These are phyloP conservation scores for Glomeris marginata DNA, from an alignment of 2,888 invertebrate species.

Conservation along the genomic window DNA sequence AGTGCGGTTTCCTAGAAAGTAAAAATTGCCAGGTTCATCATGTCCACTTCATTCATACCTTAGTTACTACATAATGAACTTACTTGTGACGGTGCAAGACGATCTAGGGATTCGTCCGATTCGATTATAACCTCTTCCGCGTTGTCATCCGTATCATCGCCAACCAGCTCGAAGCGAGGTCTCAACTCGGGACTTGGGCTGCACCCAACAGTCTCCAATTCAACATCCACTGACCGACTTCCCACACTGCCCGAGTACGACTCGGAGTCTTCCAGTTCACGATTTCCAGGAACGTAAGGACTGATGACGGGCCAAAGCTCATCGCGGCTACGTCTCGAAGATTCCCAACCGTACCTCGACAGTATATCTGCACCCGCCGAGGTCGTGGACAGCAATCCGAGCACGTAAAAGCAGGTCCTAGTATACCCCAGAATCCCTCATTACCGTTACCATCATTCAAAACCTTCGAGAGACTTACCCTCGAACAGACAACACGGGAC, in stretches of 20 bases:
- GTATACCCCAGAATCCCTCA: not conserved
- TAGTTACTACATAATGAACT: too few species aligned
- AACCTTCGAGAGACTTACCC: constrained; percentile 31
- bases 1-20: too few species aligned
- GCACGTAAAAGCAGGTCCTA: constrained; percentile 69
- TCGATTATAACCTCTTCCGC: too few species aligned
- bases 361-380: constrained; percentile 65
- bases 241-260: constrained; percentile 18
- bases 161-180: too few species aligned
- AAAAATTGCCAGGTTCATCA: too few species aligned
- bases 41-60: too few species aligned
- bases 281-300: constrained; percentile 27
- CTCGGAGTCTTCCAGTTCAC: constrained; percentile 7
- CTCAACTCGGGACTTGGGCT: too few species aligned
- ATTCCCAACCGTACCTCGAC: constrained; percentile 54
- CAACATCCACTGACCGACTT: constrained; percentile 12
- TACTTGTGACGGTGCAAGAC: too few species aligned
- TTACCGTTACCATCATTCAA: not conserved
- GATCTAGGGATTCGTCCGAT: too few species aligned
- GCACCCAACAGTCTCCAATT: not conserved
- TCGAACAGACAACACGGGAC: constrained; percentile 70
- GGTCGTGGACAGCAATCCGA: constrained; percentile 73
- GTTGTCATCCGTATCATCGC: too few species aligned
- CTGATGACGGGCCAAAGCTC: constrained; percentile 60
- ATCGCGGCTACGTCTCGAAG: constrained; percentile 58